phyloP scores from a whole-genome alignment of 2,113 vertebrate species.

The Percina caprodes region DNA sequence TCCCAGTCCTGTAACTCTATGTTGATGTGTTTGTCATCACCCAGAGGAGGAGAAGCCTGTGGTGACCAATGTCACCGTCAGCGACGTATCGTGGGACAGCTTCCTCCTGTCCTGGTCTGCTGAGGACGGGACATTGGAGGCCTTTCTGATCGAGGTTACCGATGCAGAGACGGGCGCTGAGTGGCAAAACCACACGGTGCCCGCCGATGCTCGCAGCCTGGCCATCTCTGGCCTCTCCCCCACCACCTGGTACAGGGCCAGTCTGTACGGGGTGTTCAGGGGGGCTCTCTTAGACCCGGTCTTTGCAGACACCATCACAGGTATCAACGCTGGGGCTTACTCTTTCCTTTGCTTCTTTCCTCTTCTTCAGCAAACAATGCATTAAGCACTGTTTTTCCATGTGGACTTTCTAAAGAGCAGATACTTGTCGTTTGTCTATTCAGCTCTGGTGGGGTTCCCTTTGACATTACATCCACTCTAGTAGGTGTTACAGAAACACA shows the following conservation, averaged over 20 bases:
- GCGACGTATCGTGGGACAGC: constrained; percentile 89
- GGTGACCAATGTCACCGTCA: constrained; percentile 86
- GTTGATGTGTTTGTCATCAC: constrained; percentile 82
- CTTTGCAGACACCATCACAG: constrained; percentile 88
- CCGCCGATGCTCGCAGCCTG: constrained; percentile 79
- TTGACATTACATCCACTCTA: constrained; percentile 6
- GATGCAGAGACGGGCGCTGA: constrained; percentile 80
- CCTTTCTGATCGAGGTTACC: constrained; percentile 90
- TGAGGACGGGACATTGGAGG: constrained; percentile 84
- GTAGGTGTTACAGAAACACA: neutral
- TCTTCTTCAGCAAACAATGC: constrained; percentile 33
- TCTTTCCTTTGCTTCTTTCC: constrained; percentile 47
- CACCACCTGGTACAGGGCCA: constrained; percentile 87
- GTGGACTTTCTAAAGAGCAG: constrained; percentile 4
- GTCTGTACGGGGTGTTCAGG: constrained; percentile 85
- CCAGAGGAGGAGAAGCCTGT: constrained; percentile 89
- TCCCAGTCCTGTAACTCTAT: constrained; percentile 55
- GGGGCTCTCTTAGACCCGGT: constrained; percentile 85
- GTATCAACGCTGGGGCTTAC: constrained; percentile 69
- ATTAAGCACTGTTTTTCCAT: constrained; percentile 11
- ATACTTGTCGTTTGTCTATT: constrained; percentile 12
- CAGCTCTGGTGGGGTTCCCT: neutral
- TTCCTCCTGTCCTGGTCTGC: constrained; percentile 92
- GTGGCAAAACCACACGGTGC: constrained; percentile 84
- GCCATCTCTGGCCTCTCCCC: constrained; percentile 87